Evolutionary conservation across 1,140 invertebrate species (phyloP).

Genomic region (Pogonomyrmex californicus): DNA sequence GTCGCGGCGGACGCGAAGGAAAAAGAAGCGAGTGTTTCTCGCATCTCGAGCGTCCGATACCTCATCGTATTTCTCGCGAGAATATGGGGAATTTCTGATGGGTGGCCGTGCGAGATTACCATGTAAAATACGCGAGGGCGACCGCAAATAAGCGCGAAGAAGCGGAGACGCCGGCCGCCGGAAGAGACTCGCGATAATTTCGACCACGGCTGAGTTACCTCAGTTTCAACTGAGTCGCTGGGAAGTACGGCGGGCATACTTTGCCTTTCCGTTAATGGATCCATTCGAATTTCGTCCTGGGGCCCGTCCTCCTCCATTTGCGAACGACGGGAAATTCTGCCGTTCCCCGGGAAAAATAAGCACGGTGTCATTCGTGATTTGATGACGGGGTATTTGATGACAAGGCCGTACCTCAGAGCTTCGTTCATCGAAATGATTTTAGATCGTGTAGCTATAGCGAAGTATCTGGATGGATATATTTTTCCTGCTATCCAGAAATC

Average conservation of each 20-base stretch:
- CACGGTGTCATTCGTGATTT: slow-evolving; percentile 11
- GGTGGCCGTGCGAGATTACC: slow-evolving; percentile 10
- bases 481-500: neutral
- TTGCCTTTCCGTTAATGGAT: slow-evolving; percentile 61
- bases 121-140: slow-evolving; percentile 21
- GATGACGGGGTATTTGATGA: slow-evolving; percentile 15
- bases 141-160: slow-evolving; percentile 43
- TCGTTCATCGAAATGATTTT: slow-evolving; percentile 32
- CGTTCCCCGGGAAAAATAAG: slow-evolving; percentile 24
- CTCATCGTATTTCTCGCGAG: neutral
- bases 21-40: neutral
- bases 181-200: slow-evolving; percentile 58
- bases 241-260: slow-evolving; percentile 32
- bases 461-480: slow-evolving; percentile 5
- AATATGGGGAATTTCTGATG: neutral
- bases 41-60: neutral
- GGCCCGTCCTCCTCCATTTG: slow-evolving; percentile 27
- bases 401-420: neutral
- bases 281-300: slow-evolving; percentile 46
- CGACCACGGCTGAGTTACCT: slow-evolving; percentile 39
- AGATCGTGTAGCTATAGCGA: neutral
- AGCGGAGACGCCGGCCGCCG: slow-evolving; percentile 29
- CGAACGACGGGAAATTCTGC: slow-evolving; percentile 3
- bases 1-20: neutral
- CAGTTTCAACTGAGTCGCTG: slow-evolving; percentile 47